These are phyloP conservation scores for Chelon auratus DNA, from an alignment of 2,797 vertebrate genomes.

Conservation along the genomic window DNA sequence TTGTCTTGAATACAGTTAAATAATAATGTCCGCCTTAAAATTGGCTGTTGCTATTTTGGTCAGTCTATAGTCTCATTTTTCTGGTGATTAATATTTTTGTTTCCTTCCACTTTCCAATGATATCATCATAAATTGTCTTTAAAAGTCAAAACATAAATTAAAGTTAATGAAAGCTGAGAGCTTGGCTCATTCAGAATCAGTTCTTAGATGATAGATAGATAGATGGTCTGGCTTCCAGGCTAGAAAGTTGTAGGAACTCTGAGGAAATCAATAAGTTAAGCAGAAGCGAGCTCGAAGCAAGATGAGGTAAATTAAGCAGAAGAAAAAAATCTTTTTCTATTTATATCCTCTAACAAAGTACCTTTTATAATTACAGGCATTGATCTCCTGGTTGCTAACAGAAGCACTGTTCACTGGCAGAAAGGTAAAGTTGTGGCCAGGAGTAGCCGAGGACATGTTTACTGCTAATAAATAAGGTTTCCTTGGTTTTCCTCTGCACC, in stretches of 20 bases:
- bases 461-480: slow-evolving; percentile 11
- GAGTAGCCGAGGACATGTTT: neutral
- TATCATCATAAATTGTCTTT: no score
- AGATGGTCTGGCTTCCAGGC: no score
- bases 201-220: no score
- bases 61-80: no score
- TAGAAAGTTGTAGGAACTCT: neutral
- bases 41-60: no score
- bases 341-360: neutral
- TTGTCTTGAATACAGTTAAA: no score
- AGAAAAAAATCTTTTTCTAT: neutral
- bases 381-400: slow-evolving; percentile 4
- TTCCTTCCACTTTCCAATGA: no score
- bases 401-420: neutral
- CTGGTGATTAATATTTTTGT: no score
- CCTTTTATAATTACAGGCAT: neutral
- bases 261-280: neutral
- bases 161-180: no score
- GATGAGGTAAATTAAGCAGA: neutral
- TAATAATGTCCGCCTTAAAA: no score
- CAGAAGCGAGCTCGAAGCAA: neutral
- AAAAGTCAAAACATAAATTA: no score
- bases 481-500: neutral
- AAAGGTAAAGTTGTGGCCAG: neutral
- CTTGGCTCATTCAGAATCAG: no score